Evolutionary conservation across 2,888 invertebrate genomes (phyloP), one percentile per base, ranked within the genome.

Genomic region (Netelia virgata): DNA sequence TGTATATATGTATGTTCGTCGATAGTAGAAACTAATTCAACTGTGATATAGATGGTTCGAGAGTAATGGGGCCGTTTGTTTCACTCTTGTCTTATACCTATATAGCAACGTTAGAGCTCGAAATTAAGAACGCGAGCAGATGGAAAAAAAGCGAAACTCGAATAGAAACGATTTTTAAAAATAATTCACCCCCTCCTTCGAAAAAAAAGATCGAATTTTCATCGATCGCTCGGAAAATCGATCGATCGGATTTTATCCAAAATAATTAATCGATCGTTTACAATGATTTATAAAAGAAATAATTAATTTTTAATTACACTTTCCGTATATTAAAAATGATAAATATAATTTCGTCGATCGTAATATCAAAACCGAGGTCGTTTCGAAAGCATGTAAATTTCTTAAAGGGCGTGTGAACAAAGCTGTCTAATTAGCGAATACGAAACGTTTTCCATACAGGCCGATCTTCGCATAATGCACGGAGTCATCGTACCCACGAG

Each of bases 361-460:
- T 28, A 28, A 3, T 3, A 28, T 28, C 28, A 28, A 28, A 28
- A 3, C 28, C 28, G 5, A 28, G 28, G 5, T 28, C 28, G 28
- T 5, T 28, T 5, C 28, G 3, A 5, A 28, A 5, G 5, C 28
- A 5, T 3, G 5, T 28, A 5, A 28, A 28, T 28, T 28, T 28
- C 28, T 28, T 28, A 28, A 28, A 5, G 47, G 66, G 55, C 66
- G 66, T 28, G 57, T 68, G 68, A 55, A 57, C 59, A 53, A 80
- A 83, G 82, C 87, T 88, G 90, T 91, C 92, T 90, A 91, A 92
- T 92, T 92, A 91, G 89, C 91, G 90, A 89, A 90, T 88, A 88
- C 86, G 90, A 91, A 89, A 89, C 86, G 90, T 77, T 77, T 68
- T 28, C 9, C 41, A 14, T 43, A 59, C 23, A n/a, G 64, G 10